Evolutionary conservation across 2,113 vertebrate species (phyloP), one percentile per base, ranked within the genome.

Genomic region (Heterochromis multidens): DNA sequence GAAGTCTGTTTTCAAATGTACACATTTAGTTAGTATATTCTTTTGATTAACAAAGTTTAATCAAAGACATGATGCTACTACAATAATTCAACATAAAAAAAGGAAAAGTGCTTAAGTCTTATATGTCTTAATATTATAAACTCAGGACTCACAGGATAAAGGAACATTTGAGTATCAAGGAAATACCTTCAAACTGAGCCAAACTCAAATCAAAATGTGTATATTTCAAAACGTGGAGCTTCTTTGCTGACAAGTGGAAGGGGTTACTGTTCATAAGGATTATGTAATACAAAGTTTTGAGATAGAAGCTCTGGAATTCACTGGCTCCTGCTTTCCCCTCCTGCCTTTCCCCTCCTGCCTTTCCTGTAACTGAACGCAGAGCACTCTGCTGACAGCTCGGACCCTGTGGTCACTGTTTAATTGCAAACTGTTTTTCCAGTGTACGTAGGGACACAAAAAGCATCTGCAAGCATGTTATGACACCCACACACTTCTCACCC

Each of bases 361-460:
- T 89, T 85, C 84, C 81, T 84, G 62, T 93, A 95, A 94, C 84
- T 91, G 86, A 95, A 92, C 52, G 88, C 91, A 94, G 84, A 93
- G 83, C 67, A 9, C 80, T 84, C 43, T 63, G 65, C 85, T 87
- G 91, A 91, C 88, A 90, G 88, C 59, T 85, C 90, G 88, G 89
- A 84, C 77, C 72, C 79, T 8, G 56, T 63, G 80, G 81, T 89
- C 85, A 85, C 79, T 54, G 76, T 80, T 87, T 83, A 80, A 87
- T 89, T 91, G 89, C 78, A 77, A 86, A 88, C 84, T 4, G 5
- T 88, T 88, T 89, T 91, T 88, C 80, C 83, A 86, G 29, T 21
- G 52, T 21, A 72, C 86, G 86, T 88, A 84, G 58, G 49, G 67
- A 87, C 67, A 88, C 63, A 82, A 82, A 82, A 61, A 14, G 56